phyloP scores from a whole-genome alignment of 2,797 vertebrate species.

The Labeo calbasu region DNA sequence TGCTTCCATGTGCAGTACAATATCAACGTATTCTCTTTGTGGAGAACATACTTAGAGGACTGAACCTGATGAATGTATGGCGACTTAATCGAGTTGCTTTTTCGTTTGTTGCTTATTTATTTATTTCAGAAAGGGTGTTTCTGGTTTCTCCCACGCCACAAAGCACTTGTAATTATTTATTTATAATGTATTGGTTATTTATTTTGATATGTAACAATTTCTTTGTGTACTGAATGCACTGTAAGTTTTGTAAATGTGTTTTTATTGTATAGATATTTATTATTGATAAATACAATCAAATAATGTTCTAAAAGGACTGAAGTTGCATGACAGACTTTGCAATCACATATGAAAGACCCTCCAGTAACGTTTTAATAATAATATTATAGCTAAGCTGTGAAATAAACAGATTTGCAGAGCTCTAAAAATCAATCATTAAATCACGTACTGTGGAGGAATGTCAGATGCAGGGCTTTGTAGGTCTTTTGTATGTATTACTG shows the following conservation, averaged over 20 bases:
- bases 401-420: slow-evolving; percentile 6
- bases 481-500: slow-evolving; percentile 24
- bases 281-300: slow-evolving; percentile 46
- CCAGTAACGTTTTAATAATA: neutral
- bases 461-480: neutral
- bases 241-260: slow-evolving; percentile 34
- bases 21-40: neutral
- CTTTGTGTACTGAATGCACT: slow-evolving; percentile 36
- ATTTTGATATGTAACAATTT: slow-evolving; percentile 56
- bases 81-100: slow-evolving; percentile 11
- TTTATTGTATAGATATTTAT: slow-evolving; percentile 52
- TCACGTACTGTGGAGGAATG: neutral
- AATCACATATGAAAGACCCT: slow-evolving; percentile 5
- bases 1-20: neutral
- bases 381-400: slow-evolving; percentile 50
- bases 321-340: slow-evolving; percentile 7
- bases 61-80: slow-evolving; percentile 52
- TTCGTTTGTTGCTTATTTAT: slow-evolving; percentile 55
- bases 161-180: slow-evolving; percentile 60
- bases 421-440: slow-evolving; percentile 6
- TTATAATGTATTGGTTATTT: slow-evolving; percentile 61
- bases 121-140: slow-evolving; percentile 33
- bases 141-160: slow-evolving; percentile 32
- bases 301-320: slow-evolving; percentile 41
- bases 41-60: slow-evolving; percentile 5